These are phyloP conservation scores for Baronia brevicornis DNA, from an alignment of 2,888 invertebrate genomes.

Conservation along the genomic window DNA sequence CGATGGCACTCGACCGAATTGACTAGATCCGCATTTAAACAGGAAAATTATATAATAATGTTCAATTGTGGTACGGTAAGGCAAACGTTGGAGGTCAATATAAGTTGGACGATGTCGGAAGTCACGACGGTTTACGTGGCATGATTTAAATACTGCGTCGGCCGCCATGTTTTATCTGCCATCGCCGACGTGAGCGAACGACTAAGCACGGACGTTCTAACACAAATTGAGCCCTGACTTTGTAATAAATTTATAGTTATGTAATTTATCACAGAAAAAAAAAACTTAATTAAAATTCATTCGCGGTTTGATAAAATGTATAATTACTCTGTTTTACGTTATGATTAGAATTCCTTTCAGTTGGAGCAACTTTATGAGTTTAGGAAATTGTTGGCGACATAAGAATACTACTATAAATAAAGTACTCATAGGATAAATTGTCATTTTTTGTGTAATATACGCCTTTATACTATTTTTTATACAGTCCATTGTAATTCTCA, in stretches of 20 bases:
- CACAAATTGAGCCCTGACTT: slow-evolving; percentile 28
- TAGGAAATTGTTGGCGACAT: too few relatives aligned
- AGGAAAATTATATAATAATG: slow-evolving; percentile 15
- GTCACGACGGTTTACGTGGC: slow-evolving; percentile 34
- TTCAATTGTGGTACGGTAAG: slow-evolving; percentile 10
- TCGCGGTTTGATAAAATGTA: too few relatives aligned
- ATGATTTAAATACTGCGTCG: slow-evolving; percentile 59
- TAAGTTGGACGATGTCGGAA: slow-evolving; percentile 34
- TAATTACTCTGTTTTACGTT: too few relatives aligned
- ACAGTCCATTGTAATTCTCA: too few relatives aligned
- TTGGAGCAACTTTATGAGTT: too few relatives aligned
- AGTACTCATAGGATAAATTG: too few relatives aligned
- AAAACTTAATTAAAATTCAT: too few relatives aligned
- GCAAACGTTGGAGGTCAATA: slow-evolving; percentile 25
- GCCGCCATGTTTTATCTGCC: slow-evolving; percentile 57
- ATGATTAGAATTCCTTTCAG: too few relatives aligned
- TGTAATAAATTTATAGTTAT: slow-evolving; percentile 23
- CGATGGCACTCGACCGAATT: slow-evolving; percentile 26
- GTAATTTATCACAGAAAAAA: slow-evolving; percentile 4
- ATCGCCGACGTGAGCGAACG: slow-evolving; percentile 57
- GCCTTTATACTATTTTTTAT: too few relatives aligned
- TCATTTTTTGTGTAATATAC: too few relatives aligned
- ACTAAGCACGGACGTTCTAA: slow-evolving; percentile 37
- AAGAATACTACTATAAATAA: too few relatives aligned
- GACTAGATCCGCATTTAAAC: slow-evolving; percentile 24